Conservation (phyloP, 2,888 invertebrate species). For the Plebejus argus region DNA sequence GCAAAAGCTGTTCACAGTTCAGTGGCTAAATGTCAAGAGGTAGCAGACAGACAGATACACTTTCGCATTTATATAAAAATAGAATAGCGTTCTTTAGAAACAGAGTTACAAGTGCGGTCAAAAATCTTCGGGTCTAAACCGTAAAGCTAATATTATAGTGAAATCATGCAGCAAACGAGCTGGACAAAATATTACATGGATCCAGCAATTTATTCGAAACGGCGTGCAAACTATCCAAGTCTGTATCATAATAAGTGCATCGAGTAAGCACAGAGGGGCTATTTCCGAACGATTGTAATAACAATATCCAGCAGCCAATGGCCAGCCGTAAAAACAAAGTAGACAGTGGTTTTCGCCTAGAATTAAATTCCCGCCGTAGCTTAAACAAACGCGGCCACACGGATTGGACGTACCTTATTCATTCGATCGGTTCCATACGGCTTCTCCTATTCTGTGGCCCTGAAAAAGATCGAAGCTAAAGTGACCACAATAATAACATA, state of each 20-base stretch:
- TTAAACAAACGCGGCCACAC: slow-evolving; percentile 26
- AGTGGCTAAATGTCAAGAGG: too few species aligned
- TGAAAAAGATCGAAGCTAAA: slow-evolving; percentile 48
- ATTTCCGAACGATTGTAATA: slow-evolving; percentile 62
- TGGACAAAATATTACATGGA: slow-evolving; percentile 35
- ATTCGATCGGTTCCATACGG: background rate
- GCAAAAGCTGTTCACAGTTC: too few species aligned
- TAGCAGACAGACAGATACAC: too few species aligned
- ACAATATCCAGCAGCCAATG: slow-evolving; percentile 60
- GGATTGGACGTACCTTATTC: slow-evolving; percentile 37
- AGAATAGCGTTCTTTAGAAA: background rate
- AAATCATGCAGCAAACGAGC: background rate
- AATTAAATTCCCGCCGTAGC: slow-evolving; percentile 52
- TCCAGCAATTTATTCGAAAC: slow-evolving; percentile 31
- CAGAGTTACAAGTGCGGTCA: background rate
- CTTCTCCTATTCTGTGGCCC: slow-evolving; percentile 43
- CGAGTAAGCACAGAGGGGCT: slow-evolving; percentile 50
- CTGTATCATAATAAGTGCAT: slow-evolving; percentile 53
- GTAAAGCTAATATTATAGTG: background rate
- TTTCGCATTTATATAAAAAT: too few species aligned
- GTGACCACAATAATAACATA: slow-evolving; percentile 62
- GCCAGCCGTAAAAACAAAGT: slow-evolving; percentile 67
- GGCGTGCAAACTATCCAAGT: slow-evolving; percentile 46
- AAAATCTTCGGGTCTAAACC: background rate
- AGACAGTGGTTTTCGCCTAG: slow-evolving; percentile 56